Conservation (phyloP, 2,113 vertebrate genomes). For the Apeltes quadracus region DNA sequence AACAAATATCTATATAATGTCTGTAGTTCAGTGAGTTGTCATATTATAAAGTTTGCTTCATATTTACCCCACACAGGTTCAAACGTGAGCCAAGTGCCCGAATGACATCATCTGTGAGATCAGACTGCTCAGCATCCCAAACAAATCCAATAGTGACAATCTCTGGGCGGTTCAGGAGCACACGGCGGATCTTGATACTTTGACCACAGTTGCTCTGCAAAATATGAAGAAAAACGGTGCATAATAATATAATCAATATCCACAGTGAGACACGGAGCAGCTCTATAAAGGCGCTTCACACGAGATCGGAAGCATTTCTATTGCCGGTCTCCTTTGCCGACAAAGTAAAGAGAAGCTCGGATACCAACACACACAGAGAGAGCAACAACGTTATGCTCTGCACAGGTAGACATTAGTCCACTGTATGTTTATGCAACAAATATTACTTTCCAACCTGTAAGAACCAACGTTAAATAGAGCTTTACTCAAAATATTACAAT, state of each 20-base stretch:
- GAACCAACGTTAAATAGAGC: background rate
- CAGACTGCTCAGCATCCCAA: constrained; percentile 97
- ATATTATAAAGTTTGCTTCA: background rate
- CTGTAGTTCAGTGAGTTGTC: background rate
- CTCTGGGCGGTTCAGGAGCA: constrained; percentile 98
- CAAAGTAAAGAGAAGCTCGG: too few species aligned
- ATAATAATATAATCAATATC: background rate
- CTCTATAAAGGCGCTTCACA: background rate
- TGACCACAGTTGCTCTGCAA: constrained; percentile 95
- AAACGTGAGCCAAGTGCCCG: constrained; percentile 89
- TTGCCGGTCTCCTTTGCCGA: background rate
- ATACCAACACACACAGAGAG: too few species aligned
- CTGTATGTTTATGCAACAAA: background rate
- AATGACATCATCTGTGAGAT: constrained; percentile 94
- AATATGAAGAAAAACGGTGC: background rate
- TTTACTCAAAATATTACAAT: background rate
- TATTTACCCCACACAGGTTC: constrained; percentile 90
- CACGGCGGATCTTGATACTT: constrained; percentile 94
- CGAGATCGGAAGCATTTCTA: too few species aligned
- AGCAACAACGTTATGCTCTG: background rate
- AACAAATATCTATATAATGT: background rate
- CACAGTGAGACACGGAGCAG: background rate
- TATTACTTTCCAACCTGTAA: too few species aligned
- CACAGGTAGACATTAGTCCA: background rate
- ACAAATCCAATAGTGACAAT: constrained; percentile 97